Evolutionary conservation across 2,113 vertebrate genomes (phyloP).

Genomic region (Zootoca vivipara): DNA sequence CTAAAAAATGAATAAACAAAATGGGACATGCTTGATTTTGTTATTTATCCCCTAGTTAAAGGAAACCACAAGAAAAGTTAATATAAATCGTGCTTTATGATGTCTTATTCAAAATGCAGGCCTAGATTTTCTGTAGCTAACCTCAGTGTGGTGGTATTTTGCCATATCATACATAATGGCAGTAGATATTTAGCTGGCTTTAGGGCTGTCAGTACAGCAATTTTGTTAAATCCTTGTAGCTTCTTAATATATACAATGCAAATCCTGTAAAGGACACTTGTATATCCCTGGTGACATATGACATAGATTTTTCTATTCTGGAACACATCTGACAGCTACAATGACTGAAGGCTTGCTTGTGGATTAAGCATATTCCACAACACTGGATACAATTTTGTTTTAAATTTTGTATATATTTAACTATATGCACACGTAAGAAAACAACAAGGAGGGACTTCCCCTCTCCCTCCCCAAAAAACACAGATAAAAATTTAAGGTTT

Average conservation of each 20-base stretch:
- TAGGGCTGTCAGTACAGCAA: conserved; percentile 61
- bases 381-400: conserved; percentile 5
- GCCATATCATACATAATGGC: conserved; percentile 49
- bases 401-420: background rate
- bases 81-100: conserved; percentile 75
- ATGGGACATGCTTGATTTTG: conserved; percentile 80
- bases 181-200: conserved; percentile 62
- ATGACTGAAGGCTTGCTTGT: conserved; percentile 6
- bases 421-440: background rate
- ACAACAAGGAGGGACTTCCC: background rate
- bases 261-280: conserved; percentile 55
- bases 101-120: conserved; percentile 69
- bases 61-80: conserved; percentile 73
- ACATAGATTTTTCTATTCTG: conserved; percentile 56
- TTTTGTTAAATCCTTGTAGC: conserved; percentile 65
- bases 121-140: conserved; percentile 60
- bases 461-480: background rate
- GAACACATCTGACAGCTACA: conserved; percentile 28
- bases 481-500: background rate
- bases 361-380: conserved; percentile 14
- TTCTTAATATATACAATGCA: conserved; percentile 67
- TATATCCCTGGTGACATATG: conserved; percentile 58
- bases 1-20: conserved; percentile 76
- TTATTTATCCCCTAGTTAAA: conserved; percentile 78
- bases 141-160: conserved; percentile 45